Base-by-base conservation (phyloP, 2,797 vertebrate genomes). In the Eleutherodactylus coqui region DNA sequence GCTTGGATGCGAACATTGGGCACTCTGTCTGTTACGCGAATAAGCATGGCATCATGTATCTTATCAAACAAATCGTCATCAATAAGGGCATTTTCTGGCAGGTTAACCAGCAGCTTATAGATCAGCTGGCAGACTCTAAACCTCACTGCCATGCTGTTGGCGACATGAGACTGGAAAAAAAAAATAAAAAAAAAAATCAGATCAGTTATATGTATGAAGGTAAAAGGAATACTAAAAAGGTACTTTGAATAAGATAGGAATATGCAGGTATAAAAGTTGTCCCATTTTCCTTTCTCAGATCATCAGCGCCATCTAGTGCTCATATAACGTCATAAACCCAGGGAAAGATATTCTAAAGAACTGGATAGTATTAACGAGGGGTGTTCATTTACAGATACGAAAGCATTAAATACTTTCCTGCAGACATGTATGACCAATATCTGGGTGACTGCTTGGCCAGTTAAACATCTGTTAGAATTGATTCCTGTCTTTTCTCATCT, bases 1-100 rank as follows among this genome's bases (percentile, higher is more conserved):
- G 97, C 98, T 90, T 99, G 98, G 89, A 98, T 96, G 89, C 97
- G 95, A 88, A 99, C 97, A 85, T 96, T 98, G 27, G 98, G 95
- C 91, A 97, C 96, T 91, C 97, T 97, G 92, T 99, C 98, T 32
- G 96, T 97, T 90, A 97, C 91, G 73, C 98, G 96, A 76, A 96
- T 89, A 87, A 99, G 91, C 98, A 99, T 99, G 85, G 96, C 95
- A 90, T 95, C 95, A 82, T 98, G 97, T 89, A 99, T 98, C 88
- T 91, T 92, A 90, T 98, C 97, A 90, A 97, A 99, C 70, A 99
- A 92, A 75, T 96, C 96, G 58, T 97, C 97, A 29, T 98, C 97
- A 58, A 99, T 97, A 92, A 97, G 97, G 36, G 97, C 97, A 80
- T 98, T 96, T 92, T 98, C 98, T 27, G 96, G 96, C 95, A 99